phyloP scores from a whole-genome alignment of 2,797 vertebrate genomes.

The Rhyacichthys aspro region DNA sequence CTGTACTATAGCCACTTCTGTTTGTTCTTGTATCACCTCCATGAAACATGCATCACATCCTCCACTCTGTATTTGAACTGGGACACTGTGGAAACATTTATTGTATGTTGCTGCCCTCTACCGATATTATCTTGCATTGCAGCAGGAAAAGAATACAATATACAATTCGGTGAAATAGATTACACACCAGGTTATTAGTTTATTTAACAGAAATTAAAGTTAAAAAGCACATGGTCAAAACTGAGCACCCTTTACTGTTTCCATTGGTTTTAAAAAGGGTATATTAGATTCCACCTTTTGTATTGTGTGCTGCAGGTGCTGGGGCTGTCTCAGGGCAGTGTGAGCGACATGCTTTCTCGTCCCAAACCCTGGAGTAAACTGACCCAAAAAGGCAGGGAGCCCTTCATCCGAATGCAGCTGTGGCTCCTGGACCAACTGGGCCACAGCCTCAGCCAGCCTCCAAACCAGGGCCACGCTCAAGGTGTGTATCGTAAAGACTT shows the following conservation, averaged over 20 bases:
- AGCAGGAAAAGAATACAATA: neutral
- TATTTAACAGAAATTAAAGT: too few relatives aligned
- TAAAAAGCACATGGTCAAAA: too few relatives aligned
- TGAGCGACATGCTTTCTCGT: conserved; percentile 98
- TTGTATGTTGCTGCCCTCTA: conserved; percentile 68
- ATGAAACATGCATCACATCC: conserved; percentile 5
- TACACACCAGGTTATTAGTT: too few relatives aligned
- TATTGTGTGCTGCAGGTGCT: conserved; percentile 84
- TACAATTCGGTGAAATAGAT: too few relatives aligned
- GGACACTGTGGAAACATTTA: neutral
- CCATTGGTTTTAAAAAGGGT: neutral
- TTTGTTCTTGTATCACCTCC: neutral
- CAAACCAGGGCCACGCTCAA: conserved; percentile 71
- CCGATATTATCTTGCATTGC: conserved; percentile 41
- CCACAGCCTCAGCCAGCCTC: conserved; percentile 83
- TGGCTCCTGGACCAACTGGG: conserved; percentile 96
- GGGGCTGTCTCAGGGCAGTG: conserved; percentile 97
- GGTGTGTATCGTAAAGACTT: conserved; percentile 54
- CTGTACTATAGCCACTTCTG: neutral
- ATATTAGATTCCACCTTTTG: neutral
- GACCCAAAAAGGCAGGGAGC: conserved; percentile 97
- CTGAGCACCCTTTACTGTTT: too few relatives aligned
- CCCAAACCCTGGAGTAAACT: conserved; percentile 99
- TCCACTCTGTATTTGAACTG: neutral
- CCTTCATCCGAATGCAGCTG: conserved; percentile 99